Base-by-base conservation (phyloP, 2,797 vertebrate genomes). In the Bothrops alternatus region DNA sequence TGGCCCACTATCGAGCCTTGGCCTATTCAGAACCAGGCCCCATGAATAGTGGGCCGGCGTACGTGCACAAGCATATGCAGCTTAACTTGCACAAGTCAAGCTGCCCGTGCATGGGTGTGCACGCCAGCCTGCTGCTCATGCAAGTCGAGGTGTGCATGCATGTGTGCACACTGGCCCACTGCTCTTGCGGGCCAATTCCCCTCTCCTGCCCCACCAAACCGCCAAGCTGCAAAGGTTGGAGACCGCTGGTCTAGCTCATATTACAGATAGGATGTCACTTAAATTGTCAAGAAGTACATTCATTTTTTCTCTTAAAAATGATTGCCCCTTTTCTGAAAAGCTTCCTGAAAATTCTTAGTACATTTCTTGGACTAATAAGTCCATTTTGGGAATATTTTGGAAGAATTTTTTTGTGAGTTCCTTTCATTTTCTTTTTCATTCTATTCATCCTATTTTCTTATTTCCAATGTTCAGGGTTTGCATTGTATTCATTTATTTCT, bases 21-120 rank as follows among this genome's bases (percentile, higher is more conserved):
- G 58, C 23, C 20, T 65, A n/a, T 65, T 65, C 28, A 65, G 63
- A 65, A 69, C 4, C 1, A 2, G 4, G 28, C 25, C 63, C 63
- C 2, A 5, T 2, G 5, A 69, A 12, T 14, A n/a, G 2, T 14
- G 2, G 13, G 63, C 4, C 4, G n/a, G 28, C 28, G 1, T 12
- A 1, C 26, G 2, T 63, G 26, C 28, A 65, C 28, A 65, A 65
- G 28, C 2, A 12, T 4, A 4, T 5, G 1, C 61, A 63, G 11
- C 1, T 28, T 12, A 28, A 63, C 26, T 13, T 63, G 11, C 0
- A 0, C 61, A 63, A 63, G 61, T 63, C 1, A 11, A 63, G 26
- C 0, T 28, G 10, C 26, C 10, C 4, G 3, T 63, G 10, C 61
- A 28, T 28, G 10, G 12, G 61, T 3, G 4, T 63, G 26, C 25